phyloP scores from a whole-genome alignment of 23 tunicate genomes.

The Ciona savignyi region DNA sequence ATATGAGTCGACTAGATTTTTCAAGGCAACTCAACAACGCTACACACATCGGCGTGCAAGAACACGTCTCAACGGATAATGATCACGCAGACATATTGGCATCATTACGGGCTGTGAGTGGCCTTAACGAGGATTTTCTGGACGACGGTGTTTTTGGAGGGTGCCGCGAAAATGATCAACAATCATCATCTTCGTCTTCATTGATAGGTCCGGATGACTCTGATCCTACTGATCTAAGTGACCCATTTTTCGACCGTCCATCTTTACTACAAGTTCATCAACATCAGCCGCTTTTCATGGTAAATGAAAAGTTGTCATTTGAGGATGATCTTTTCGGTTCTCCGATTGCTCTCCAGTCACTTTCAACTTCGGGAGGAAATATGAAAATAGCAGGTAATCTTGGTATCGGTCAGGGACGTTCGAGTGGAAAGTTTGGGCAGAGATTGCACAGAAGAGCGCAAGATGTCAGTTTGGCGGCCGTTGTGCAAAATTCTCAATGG shows the following conservation, averaged over 20 bases:
- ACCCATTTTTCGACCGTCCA: constrained; percentile 3
- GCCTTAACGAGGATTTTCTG: constrained; percentile 12
- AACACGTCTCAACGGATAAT: not conserved
- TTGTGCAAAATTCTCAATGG: constrained; percentile 16
- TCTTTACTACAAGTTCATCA: not conserved
- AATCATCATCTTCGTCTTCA: constrained; percentile 36
- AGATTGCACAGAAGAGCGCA: constrained; percentile 53
- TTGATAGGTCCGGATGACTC: constrained; percentile 36
- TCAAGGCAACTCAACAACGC: constrained; percentile 29
- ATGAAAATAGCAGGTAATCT: not conserved
- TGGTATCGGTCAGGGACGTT: not conserved
- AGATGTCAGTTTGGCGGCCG: constrained; percentile 62
- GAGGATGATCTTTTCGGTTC: not conserved
- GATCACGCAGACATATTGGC: constrained; percentile 20
- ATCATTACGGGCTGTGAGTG: constrained; percentile 12
- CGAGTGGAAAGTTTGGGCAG: constrained; percentile 4
- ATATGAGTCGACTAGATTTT: constrained; percentile 70
- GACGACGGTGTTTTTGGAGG: not conserved
- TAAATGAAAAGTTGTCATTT: not conserved
- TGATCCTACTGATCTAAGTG: not conserved
- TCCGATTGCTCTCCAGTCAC: constrained; percentile 15
- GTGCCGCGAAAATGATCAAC: constrained; percentile 27
- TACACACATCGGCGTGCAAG: not conserved
- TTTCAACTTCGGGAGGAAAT: constrained; percentile 31
- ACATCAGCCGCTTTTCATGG: not conserved